A percentile compares a stretch with the other conserved stretches of the same genome.
These are phyloP conservation scores for Hemicentrotus pulcherrimus DNA, from an alignment of 35 echinoderm and acorn worm species.

Conservation along the genomic window DNA sequence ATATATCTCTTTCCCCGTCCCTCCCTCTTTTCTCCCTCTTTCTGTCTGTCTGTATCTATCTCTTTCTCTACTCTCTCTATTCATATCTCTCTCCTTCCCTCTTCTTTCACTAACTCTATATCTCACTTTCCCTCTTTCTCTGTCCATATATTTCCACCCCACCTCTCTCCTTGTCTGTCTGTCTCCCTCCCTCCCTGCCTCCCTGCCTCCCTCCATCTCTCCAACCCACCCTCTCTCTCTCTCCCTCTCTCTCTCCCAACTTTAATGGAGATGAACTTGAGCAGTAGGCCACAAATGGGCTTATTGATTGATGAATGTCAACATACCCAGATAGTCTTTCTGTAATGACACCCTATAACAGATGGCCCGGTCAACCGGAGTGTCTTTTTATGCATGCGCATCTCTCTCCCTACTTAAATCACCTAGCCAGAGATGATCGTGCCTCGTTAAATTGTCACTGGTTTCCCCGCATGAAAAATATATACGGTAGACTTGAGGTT, in stretches of 20 bases:
- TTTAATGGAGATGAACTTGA: constrained; percentile 10
- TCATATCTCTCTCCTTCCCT: too few species aligned
- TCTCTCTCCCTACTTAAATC: neutral
- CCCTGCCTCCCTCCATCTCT: too few species aligned
- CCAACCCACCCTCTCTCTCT: neutral
- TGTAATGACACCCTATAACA: constrained; percentile 3
- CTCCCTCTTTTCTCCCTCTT: too few species aligned
- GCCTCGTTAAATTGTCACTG: neutral
- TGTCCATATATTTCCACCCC: too few species aligned
- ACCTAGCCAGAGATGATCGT: neutral
- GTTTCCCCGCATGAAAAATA: neutral
- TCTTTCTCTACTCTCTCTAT: too few species aligned
- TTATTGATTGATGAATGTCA: constrained; percentile 19
- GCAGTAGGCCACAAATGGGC: constrained; percentile 15
- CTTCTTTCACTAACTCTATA: too few species aligned
- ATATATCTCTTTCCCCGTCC: too few species aligned
- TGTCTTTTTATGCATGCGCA: constrained; percentile 2
- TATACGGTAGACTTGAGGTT: neutral
- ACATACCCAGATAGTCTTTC: constrained; percentile 9
- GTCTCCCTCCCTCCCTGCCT: too few species aligned
- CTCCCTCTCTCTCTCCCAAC: neutral
- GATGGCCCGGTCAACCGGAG: neutral
- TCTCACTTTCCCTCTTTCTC: too few species aligned
- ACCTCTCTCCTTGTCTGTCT: too few species aligned
- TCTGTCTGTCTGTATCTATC: too few species aligned